These are phyloP conservation scores for Vidua macroura DNA, from an alignment of 2,113 vertebrate species.

Conservation along the genomic window DNA sequence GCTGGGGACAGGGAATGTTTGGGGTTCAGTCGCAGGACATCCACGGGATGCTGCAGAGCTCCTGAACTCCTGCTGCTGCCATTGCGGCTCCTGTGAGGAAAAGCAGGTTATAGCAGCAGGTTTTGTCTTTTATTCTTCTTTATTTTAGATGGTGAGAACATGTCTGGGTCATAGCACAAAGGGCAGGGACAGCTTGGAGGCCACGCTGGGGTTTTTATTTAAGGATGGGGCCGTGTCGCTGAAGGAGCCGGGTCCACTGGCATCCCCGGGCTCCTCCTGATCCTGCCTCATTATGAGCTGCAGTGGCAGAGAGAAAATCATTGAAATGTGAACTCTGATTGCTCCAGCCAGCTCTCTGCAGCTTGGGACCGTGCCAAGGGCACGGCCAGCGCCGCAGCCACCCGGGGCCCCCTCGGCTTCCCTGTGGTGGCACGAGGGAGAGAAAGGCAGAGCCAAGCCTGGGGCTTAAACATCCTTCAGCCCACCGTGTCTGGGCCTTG, in stretches of 20 bases:
- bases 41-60: background rate
- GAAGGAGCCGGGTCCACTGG: fast-evolving
- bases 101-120: background rate
- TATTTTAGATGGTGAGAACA: background rate
- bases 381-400: background rate
- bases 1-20: background rate
- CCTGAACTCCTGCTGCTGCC: background rate
- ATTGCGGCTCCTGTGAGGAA: background rate
- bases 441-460: background rate
- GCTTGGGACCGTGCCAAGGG: background rate
- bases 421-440: fast-evolving
- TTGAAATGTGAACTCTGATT: background rate
- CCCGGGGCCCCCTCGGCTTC: background rate
- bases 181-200: background rate
- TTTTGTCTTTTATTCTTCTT: background rate
- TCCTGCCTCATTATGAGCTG: slow-evolving; percentile 1
- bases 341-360: background rate
- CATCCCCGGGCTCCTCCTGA: background rate
- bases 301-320: background rate
- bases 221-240: fast-evolving
- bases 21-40: background rate
- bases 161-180: background rate
- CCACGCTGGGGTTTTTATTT: background rate
- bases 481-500: background rate
- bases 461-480: no score